These are phyloP conservation scores for Lamproptera curius DNA, from an alignment of 2,888 invertebrate species.

Conservation along the genomic window DNA sequence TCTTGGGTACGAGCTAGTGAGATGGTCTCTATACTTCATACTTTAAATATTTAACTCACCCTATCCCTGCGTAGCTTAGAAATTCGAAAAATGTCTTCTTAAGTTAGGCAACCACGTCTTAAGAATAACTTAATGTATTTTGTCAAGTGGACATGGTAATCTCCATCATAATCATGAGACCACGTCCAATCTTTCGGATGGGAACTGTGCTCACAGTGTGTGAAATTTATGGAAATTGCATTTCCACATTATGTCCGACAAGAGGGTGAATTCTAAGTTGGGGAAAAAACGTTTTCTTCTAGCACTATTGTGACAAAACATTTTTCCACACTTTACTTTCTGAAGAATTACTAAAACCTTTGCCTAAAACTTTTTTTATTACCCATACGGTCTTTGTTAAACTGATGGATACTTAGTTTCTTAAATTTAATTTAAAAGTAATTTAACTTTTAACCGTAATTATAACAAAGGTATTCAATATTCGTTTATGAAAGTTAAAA, in stretches of 20 bases:
- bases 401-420: too few species aligned
- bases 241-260: constrained; percentile 65
- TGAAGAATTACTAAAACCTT: not conserved
- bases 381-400: too few species aligned
- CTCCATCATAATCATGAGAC: constrained; percentile 48
- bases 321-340: constrained; percentile 23
- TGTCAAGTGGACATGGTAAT: constrained; percentile 27
- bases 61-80: too few species aligned
- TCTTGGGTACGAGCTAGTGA: too few species aligned
- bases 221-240: constrained; percentile 79
- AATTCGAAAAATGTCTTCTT: too few species aligned
- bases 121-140: constrained; percentile 18
- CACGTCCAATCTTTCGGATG: constrained; percentile 69
- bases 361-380: too few species aligned
- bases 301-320: constrained; percentile 7
- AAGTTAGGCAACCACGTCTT: too few species aligned
- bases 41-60: too few species aligned
- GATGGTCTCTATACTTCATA: too few species aligned
- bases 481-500: not conserved
- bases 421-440: not conserved
- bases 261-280: constrained; percentile 47
- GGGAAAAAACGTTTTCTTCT: constrained; percentile 15
- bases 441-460: not conserved
- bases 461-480: too few species aligned
- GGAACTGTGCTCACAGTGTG: constrained; percentile 66